Base-by-base conservation (phyloP, 2,797 vertebrate species). In the Chloroceryle amazona region DNA sequence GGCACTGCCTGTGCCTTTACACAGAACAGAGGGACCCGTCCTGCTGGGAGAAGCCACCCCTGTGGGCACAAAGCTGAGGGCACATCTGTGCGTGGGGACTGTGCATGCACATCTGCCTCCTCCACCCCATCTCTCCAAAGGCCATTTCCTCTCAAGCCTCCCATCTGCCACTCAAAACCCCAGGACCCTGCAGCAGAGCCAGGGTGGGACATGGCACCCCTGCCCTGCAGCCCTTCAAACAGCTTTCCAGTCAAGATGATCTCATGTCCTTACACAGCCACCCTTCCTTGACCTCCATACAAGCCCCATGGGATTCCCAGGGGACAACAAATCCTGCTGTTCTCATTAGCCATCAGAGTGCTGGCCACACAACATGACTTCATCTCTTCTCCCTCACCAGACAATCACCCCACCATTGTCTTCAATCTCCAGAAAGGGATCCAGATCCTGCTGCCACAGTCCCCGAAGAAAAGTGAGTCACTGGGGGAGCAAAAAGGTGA, bases 341-440 rank as follows among this genome's bases (percentile, higher is more conserved):
- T 25, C 44, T 78, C 12, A 1, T 46, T 41, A 55, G 33, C 63
- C 41, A 14, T 44, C 7, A 17, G 54, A 72, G 33, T 5, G 0
- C 15, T 54, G 33, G 33, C 35, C 4, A 6, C 28, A 14, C 23
- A 5, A 18, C 21, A 18, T 37, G 4, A 5, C 42, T 54, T 25
- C 13, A 9, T 25, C 41, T 76, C 63, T 58, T 80, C 46, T 60
- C 19, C 37, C 44, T 67, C 58, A 20, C 82, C 68, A 98, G 98
- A 89, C 21, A 95, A 94, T 13, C 70, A 85, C 3, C 15, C 78
- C 3, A 7, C 96, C 81, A 76, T 98, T 14, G 49, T 76, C 52
- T 98, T 96, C 94, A 91, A 81, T 0, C 52, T 98, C 20, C 65
- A 93, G 62, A 93, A 51, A 74, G 98, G 97, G 12, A 25, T 98